Evolutionary conservation across 2,888 invertebrate species (phyloP).

Genomic region (Phyllotreta striolata): DNA sequence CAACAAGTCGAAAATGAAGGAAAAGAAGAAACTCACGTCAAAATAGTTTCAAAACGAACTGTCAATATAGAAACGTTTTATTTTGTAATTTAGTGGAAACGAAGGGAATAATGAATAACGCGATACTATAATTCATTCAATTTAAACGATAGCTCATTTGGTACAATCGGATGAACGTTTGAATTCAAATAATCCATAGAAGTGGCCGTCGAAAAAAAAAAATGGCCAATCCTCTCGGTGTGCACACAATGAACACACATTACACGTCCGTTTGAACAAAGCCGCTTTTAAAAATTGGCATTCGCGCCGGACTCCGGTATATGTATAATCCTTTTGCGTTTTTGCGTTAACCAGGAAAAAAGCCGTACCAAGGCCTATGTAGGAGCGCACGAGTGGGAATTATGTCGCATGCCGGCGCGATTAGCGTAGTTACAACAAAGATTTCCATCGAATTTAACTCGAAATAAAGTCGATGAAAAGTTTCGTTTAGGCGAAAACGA

Average conservation of each 20-base stretch:
- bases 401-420: conserved; percentile 18
- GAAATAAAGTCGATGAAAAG: conserved; percentile 14
- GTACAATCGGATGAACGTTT: too few species aligned
- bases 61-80: too few species aligned
- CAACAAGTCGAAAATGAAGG: too few species aligned
- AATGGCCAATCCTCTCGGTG: conserved; percentile 18
- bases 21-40: too few species aligned
- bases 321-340: conserved; percentile 26
- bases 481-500: background rate
- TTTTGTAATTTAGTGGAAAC: too few species aligned
- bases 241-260: conserved; percentile 21
- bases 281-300: conserved; percentile 28
- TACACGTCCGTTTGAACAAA: conserved; percentile 25
- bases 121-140: too few species aligned
- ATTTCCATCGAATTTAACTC: conserved; percentile 3
- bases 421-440: conserved; percentile 14
- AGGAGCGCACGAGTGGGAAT: conserved; percentile 15
- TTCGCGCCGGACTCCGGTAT: conserved; percentile 19
- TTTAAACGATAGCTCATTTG: too few species aligned
- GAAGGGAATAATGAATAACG: too few species aligned
- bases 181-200: conserved; percentile 7
- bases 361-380: conserved; percentile 8
- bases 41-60: too few species aligned
- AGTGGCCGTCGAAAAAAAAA: conserved; percentile 18
- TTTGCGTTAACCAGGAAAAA: background rate